Evolutionary conservation across 1,140 invertebrate species (phyloP), one percentile per base, ranked within the genome.

Genomic region (Medauroidea extradentata): DNA sequence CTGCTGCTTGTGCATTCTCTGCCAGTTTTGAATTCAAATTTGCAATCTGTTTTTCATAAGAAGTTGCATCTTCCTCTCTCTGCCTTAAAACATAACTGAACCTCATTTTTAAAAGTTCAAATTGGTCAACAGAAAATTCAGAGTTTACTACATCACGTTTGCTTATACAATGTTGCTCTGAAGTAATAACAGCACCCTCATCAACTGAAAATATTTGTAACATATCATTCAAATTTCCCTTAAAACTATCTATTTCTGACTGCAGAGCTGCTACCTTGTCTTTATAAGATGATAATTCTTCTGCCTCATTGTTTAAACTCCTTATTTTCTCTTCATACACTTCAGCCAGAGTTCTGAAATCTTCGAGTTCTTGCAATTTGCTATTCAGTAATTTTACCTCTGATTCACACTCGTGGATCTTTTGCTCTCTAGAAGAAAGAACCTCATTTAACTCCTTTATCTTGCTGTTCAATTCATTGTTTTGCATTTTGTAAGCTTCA

Each of bases 381-480:
- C 84, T 74, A 34, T 75, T 81, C 4, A 88, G 72, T 68, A 85
- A 78, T 54, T 79, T 73, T 41, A 90, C 79, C 65, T 83, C 73
- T 59, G 79, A 77, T 61, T 83, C 78, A 50, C 80, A 81, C 24
- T 82, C 76, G 0, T 70, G 66, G 23, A 85, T 72, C 63, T 82
- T 81, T 62, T 75, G 71, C 5, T 73, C 69, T n/a, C 66, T 67
- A 2, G 63, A 51, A 25, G 69, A 60, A 1, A 73, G 16, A 1
- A 21, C 46, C 0, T 56, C 49, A n/a, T 65, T 69, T 2, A 74
- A 27, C 0, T 61, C 49, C 13, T 57, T 34, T 2, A 73, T 66
- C 24, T 75, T 67, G 9, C 65, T 46, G 3, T 73, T 61, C 14
- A 66, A 63, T 7, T 34, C 34, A 2, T 68, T 41, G 5, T 66